Evolutionary conservation across 1,140 invertebrate genomes (phyloP), one percentile per base, ranked within the genome.

Genomic region (Caenorhabditis briggsae): DNA sequence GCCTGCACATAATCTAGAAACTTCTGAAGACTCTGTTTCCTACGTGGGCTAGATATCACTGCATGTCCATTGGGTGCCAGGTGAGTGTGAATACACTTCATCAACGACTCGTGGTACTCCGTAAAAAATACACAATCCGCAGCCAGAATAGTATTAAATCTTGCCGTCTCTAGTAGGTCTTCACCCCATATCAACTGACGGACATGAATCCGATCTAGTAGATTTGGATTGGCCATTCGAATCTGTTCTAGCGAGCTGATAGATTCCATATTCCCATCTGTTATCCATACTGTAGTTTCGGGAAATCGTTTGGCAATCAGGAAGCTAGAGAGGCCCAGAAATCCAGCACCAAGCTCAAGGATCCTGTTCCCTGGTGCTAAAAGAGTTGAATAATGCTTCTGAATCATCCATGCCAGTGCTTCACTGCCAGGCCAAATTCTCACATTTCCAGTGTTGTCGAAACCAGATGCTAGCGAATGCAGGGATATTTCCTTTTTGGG

Each of bases 391-490:
- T 64, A 41, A 70, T 84, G 18, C 11, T 25, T 23, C 7, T 53
- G 59, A 48, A 87, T 55, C 25, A 33, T 18, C 53, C 33, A 84
- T 9, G 82, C 82, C 16, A 87, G 25, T 12, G 82, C 86, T 84
- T 87, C 86, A 20, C 86, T 82, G n/a, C 86, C 86, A 16, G 86
- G 65, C 86, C 86, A 87, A 14, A 87, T 56, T 23, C 82, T 16
- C 2, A 87, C 82, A 56, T 84, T 87, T 55, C 86, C 86, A 56
- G 86, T 87, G 43, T 87, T 84, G 43, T 87, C 86, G 25, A 83
- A 83, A 46, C 86, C 85, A 14, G 74, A 48, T 5, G 70, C 70
- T 23, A 78, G 70, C 7, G 70, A 50, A n/a, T 78, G n/a, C 7
- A 78, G 23, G 2, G 70, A 78, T 23, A 53, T 23, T 50, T 46